Conservation (phyloP, 1,140 invertebrate genomes). For the Cydia fagiglandana region DNA sequence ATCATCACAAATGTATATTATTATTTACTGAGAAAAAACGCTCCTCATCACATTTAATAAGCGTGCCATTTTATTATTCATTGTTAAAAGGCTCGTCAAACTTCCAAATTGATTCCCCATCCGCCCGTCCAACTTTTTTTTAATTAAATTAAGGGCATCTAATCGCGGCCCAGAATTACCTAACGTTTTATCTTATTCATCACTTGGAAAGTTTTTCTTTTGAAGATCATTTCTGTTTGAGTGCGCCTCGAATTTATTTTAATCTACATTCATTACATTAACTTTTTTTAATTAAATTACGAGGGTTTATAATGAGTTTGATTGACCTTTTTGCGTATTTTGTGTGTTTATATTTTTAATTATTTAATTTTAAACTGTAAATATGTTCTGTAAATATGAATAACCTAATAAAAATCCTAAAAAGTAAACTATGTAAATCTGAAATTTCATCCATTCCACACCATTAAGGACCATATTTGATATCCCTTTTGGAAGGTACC, state of each 20-base stretch:
- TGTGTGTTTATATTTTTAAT: background rate
- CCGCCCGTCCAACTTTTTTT: conserved; percentile 62
- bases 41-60: background rate
- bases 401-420: too few relatives aligned
- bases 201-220: conserved; percentile 20
- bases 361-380: background rate
- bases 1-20: too few relatives aligned
- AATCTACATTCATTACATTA: conserved; percentile 19
- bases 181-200: conserved; percentile 34
- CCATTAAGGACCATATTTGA: too few relatives aligned
- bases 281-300: background rate
- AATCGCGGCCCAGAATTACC: conserved; percentile 38
- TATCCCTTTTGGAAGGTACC: too few relatives aligned
- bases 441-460: too few relatives aligned
- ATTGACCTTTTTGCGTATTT: background rate
- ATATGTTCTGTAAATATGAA: too few relatives aligned
- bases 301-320: conserved; percentile 6
- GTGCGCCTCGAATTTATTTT: conserved; percentile 11
- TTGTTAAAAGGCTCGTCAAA: conserved; percentile 38
- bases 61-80: background rate
- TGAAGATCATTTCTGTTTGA: conserved; percentile 24
- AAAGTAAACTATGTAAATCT: too few relatives aligned
- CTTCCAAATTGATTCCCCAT: conserved; percentile 63
- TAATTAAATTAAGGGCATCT: conserved; percentile 59
- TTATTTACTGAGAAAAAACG: too few relatives aligned